Conservation (phyloP, 2,797 vertebrate genomes). For the Meriones psammophilus region DNA sequence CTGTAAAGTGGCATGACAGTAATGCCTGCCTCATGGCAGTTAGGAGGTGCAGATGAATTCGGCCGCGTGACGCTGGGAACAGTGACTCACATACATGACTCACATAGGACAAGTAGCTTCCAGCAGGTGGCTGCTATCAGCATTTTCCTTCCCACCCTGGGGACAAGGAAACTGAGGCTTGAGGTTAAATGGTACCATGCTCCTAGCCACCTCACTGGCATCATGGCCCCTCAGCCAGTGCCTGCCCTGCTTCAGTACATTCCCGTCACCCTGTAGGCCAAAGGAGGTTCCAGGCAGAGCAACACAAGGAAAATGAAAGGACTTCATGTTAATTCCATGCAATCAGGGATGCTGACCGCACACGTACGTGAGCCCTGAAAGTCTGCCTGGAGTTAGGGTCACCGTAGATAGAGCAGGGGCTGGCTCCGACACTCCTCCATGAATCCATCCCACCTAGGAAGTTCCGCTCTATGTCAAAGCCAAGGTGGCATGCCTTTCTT, state of each 20-base stretch:
- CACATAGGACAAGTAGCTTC: not conserved
- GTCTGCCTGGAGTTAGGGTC: not conserved
- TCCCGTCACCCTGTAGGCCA: not conserved
- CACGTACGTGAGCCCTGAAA: rapidly evolving
- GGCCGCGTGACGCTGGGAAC: not conserved
- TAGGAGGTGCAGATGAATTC: not conserved
- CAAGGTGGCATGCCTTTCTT: not conserved
- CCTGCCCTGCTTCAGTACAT: not conserved
- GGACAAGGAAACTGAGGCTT: not conserved
- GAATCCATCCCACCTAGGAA: not conserved
- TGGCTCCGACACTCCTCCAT: not conserved
- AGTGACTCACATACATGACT: not conserved
- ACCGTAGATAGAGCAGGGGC: not conserved
- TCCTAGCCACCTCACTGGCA: not conserved
- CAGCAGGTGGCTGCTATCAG: not conserved
- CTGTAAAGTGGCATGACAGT: not conserved
- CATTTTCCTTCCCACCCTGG: not conserved
- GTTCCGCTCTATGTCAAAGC: not conserved
- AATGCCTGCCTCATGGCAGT: not conserved
- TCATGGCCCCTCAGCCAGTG: too few species aligned
- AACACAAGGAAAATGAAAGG: not conserved
- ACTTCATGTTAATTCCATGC: not conserved
- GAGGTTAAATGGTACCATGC: not conserved
- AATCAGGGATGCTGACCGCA: not conserved
- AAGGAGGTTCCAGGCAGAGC: not conserved